phyloP scores from a whole-genome alignment of 1,140 invertebrate species.

The Coptotermes formosanus region DNA sequence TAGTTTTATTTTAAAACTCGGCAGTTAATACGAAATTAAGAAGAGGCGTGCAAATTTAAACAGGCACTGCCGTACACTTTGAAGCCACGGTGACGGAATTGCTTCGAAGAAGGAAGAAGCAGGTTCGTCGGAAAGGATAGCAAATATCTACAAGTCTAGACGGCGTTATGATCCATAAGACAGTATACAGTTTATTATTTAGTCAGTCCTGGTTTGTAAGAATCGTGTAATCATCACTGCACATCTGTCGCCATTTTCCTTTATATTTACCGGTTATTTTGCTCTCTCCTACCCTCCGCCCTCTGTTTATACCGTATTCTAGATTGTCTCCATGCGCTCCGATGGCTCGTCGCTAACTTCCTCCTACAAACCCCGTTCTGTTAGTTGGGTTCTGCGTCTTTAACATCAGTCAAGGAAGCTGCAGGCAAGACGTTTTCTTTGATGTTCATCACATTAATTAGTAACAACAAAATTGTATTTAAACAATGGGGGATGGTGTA shows the following conservation, averaged over 20 bases:
- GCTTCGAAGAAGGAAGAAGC: too few relatives aligned
- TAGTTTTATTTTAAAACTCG: too few relatives aligned
- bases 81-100: too few relatives aligned
- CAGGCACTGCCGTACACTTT: too few relatives aligned
- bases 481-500: slow-evolving; percentile 27
- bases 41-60: too few relatives aligned
- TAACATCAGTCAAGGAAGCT: not conserved
- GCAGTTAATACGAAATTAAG: too few relatives aligned
- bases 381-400: not conserved
- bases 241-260: not conserved
- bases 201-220: not conserved
- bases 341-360: too few relatives aligned
- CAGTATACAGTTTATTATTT: too few relatives aligned
- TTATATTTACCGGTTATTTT: not conserved
- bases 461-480: slow-evolving; percentile 34
- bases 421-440: slow-evolving; percentile 22
- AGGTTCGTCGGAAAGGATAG: too few relatives aligned
- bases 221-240: not conserved
- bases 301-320: too few relatives aligned
- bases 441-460: slow-evolving; percentile 33
- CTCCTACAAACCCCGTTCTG: not conserved
- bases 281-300: not conserved
- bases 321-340: not conserved
- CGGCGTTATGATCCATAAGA: too few relatives aligned
- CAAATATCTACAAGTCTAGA: too few relatives aligned